Conservation (phyloP, 2,888 invertebrate genomes). For the Pristionchus maxplancki region DNA sequence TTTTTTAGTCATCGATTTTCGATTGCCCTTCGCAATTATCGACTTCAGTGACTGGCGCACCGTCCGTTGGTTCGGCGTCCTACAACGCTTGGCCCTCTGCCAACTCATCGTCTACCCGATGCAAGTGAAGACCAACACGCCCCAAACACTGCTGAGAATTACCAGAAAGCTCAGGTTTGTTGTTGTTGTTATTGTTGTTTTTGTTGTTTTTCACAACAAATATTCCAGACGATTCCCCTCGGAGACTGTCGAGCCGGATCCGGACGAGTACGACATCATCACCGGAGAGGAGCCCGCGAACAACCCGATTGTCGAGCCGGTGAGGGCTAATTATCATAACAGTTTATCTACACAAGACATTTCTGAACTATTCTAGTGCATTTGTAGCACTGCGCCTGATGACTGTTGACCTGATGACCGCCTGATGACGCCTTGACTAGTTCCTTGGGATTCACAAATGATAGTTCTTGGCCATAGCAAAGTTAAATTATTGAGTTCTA, state of each 20-base stretch:
- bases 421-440: no score
- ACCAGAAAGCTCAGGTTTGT: constrained; percentile 5
- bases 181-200: background rate
- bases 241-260: background rate
- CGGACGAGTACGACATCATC: constrained; percentile 40
- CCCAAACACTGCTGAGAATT: background rate
- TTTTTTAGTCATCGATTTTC: no score
- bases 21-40: no score
- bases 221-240: background rate
- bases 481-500: no score
- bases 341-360: no score
- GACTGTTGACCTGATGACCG: no score
- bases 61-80: constrained; percentile 40
- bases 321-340: background rate
- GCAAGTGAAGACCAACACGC: background rate
- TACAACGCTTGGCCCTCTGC: constrained; percentile 41
- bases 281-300: background rate
- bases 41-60: constrained; percentile 15
- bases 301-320: background rate
- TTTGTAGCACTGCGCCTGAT: no score
- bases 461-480: no score
- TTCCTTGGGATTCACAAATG: no score
- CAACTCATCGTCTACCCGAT: constrained; percentile 41
- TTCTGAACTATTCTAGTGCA: no score
- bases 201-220: no score